Evolutionary conservation across 2,797 vertebrate genomes (phyloP), one percentile per base, ranked within the genome.

Genomic region (Sebastes jordani): DNA sequence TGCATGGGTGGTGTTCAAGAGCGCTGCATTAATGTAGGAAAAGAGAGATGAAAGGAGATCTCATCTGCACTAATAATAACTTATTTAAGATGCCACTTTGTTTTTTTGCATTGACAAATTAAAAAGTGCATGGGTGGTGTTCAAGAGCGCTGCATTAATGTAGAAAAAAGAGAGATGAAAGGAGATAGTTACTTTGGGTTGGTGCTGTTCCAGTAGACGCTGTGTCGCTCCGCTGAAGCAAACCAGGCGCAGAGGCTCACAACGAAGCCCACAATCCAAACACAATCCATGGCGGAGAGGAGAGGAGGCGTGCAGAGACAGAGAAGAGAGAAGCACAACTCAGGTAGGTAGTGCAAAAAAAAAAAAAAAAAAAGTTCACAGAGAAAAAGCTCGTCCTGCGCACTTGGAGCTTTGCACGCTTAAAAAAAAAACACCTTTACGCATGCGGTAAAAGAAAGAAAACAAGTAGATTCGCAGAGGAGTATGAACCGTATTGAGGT

Each of bases 141-240:
- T 58, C 5, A 18, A 16, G 22, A 34, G 78, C 56, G 4, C 6
- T 18, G 11, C 25, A 9, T 46, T 13, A 7, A 72, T 4, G 49
- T 2, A 0, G 4, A 14, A 22, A 6, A 23, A 25, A 4, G 0
- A 30, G 2, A 18, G 23, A 56, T 68, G 0, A 14, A 22, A 29
- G 4, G 6, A 61, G 61, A 76, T 88, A 83, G 38, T 95, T 92
- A 96, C 96, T 95, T 95, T 71, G 92, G 74, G 88, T 96, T 96
- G 1, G 94, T 94, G 90, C 93, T 92, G 89, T 96, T 96, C 96
- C 96, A 96, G 91, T 93, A 96, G 80, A 96, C 93, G 71, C 92
- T 95, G 94, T 96, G 96, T 9, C 96, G 93, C 87, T 96, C 95
- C 73, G 95, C 92, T 4, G 93, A 89, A 5, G 83, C 91, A 3